phyloP scores from a whole-genome alignment of 2,797 vertebrate species.

The Hozukius guyotensis region DNA sequence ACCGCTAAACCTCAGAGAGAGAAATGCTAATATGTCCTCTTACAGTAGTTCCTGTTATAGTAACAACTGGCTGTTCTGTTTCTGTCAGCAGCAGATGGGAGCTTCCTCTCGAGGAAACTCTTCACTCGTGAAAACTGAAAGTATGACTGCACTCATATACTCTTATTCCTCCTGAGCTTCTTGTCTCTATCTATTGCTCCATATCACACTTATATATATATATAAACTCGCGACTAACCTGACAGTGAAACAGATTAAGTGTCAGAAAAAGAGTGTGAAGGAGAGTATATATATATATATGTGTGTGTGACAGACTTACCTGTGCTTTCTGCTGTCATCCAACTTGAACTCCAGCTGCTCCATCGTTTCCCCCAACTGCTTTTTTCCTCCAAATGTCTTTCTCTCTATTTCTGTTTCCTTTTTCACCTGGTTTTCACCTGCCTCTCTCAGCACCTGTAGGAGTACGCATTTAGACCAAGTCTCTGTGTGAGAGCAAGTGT shows the following conservation, averaged over 20 bases:
- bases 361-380: constrained; percentile 46
- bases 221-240: constrained; percentile 1
- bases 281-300: not conserved
- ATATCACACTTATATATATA: constrained; percentile 5
- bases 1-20: constrained; percentile 13
- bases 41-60: constrained; percentile 45
- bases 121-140: constrained; percentile 55
- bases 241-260: constrained; percentile 21
- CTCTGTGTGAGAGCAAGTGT: constrained; percentile 26
- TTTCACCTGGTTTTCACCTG: constrained; percentile 53
- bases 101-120: constrained; percentile 69
- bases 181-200: constrained; percentile 11
- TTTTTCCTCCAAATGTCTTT: constrained; percentile 38
- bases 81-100: constrained; percentile 65
- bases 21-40: constrained; percentile 48
- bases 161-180: constrained; percentile 11
- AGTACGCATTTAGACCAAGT: constrained; percentile 60
- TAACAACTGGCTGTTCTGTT: constrained; percentile 60
- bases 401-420: constrained; percentile 18
- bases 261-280: not conserved
- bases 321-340: constrained; percentile 73
- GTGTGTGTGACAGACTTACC: constrained; percentile 63
- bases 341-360: constrained; percentile 68
- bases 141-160: constrained; percentile 35
- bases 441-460: constrained; percentile 73